phyloP scores from a whole-genome alignment of 2,113 vertebrate species.

The Catagonus wagneri region DNA sequence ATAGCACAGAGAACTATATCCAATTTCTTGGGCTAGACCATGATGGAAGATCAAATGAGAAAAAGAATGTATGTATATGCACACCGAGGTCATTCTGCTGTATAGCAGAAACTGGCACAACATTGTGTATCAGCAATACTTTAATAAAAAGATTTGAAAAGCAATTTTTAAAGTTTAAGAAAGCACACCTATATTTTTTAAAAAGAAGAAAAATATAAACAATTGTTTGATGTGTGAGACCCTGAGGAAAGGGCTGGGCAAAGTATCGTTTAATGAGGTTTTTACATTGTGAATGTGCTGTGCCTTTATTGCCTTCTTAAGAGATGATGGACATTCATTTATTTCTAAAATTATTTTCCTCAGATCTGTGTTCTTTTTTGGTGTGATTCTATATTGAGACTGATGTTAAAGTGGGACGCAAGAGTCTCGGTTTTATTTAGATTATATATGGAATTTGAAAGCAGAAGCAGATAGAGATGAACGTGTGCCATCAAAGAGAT shows the following conservation, averaged over 20 bases:
- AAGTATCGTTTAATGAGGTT: background rate
- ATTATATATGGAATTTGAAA: background rate
- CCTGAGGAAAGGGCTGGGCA: background rate
- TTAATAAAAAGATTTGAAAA: too few species aligned
- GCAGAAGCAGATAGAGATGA: background rate
- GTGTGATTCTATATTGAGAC: background rate
- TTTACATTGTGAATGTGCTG: background rate
- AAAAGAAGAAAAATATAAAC: background rate
- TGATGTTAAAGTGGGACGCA: background rate
- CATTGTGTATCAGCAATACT: too few species aligned
- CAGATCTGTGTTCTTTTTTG: background rate
- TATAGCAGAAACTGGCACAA: too few species aligned
- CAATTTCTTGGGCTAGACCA: too few species aligned
- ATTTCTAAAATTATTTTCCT: background rate
- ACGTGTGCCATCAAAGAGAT: conserved; percentile 1
- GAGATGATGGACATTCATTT: background rate
- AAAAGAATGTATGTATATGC: too few species aligned
- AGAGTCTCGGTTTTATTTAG: background rate
- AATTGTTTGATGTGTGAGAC: background rate
- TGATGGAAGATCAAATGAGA: too few species aligned
- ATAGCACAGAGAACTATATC: too few species aligned
- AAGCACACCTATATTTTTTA: background rate
- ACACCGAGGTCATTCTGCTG: too few species aligned
- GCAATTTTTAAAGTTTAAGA: background rate
- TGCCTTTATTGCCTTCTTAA: background rate